These are phyloP conservation scores for Loripinus fragilis DNA, from an alignment of 2,888 invertebrate genomes.

Conservation along the genomic window DNA sequence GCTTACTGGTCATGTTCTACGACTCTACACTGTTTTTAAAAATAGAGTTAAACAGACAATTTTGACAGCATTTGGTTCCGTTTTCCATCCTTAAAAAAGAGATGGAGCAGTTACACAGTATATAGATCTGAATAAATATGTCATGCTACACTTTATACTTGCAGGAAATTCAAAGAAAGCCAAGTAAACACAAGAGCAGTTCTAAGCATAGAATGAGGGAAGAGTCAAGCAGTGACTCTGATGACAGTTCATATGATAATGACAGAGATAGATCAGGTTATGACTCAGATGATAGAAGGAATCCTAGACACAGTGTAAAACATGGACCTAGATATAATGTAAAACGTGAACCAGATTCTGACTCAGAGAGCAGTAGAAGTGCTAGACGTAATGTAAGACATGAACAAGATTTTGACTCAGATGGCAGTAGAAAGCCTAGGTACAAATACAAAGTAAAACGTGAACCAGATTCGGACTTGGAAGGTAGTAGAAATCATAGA, in stretches of 20 bases:
- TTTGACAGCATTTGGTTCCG: too few species aligned
- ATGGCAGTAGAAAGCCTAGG: too few species aligned
- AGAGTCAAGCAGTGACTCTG: constrained; percentile 25
- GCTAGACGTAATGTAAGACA: background rate
- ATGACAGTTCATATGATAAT: background rate
- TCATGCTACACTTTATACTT: background rate
- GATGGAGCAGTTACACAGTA: background rate
- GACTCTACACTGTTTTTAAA: too few species aligned
- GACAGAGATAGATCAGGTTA: background rate
- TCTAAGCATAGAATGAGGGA: constrained; percentile 22
- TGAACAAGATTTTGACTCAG: background rate
- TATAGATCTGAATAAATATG: background rate
- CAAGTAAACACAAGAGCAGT: constrained; percentile 24
- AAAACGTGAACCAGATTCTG: constrained; percentile 5
- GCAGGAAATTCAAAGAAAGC: constrained; percentile 29
- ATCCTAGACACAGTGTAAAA: background rate
- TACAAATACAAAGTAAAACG: constrained; percentile 24
- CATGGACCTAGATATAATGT: background rate
- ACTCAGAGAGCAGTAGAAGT: too few species aligned
- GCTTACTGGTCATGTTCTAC: too few species aligned
- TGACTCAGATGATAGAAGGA: background rate
- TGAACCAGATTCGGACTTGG: constrained; percentile 24
- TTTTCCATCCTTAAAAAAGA: too few species aligned
- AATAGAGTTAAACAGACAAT: too few species aligned
- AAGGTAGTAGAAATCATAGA: background rate